Evolutionary conservation across 2,113 vertebrate species (phyloP).

Genomic region (Prochilodus magdalenae): DNA sequence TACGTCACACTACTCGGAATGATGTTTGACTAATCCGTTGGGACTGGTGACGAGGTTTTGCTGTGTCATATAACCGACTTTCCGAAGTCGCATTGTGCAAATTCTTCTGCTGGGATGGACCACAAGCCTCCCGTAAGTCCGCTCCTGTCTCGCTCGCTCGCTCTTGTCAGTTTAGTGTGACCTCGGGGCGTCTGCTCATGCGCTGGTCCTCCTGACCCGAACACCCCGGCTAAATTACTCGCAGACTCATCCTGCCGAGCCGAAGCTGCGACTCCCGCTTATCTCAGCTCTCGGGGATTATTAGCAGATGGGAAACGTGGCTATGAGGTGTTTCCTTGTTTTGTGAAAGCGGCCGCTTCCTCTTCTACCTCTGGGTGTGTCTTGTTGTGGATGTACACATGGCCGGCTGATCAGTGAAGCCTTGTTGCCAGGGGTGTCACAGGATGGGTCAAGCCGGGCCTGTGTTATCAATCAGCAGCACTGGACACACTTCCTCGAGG

Average conservation of each 20-base stretch:
- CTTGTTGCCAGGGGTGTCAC: constrained; percentile 13
- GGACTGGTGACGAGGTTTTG: too few relatives aligned
- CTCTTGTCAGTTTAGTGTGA: constrained; percentile 26
- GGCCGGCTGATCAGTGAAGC: neutral
- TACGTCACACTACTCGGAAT: too few relatives aligned
- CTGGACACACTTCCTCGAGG: constrained; percentile 64
- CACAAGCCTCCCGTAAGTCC: neutral
- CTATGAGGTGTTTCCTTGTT: constrained; percentile 27
- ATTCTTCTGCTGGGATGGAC: too few relatives aligned
- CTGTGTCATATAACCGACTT: too few relatives aligned
- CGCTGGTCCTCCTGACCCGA: constrained; percentile 4
- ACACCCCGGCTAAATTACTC: constrained; percentile 24
- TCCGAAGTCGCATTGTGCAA: too few relatives aligned
- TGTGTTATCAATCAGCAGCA: constrained; percentile 50
- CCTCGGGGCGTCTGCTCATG: constrained; percentile 24
- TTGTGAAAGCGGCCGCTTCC: neutral
- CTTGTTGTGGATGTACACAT: constrained; percentile 32
- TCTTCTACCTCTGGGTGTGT: constrained; percentile 18
- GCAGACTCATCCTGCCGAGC: constrained; percentile 13
- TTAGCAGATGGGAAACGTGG: constrained; percentile 31
- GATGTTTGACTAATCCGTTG: too few relatives aligned
- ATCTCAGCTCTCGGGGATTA: constrained; percentile 35
- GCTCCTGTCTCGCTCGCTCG: neutral
- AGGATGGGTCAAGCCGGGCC: constrained; percentile 34
- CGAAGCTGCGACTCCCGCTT: constrained; percentile 21